Base-by-base conservation (phyloP, 1,140 invertebrate genomes). In the Hormaphis cornu region DNA sequence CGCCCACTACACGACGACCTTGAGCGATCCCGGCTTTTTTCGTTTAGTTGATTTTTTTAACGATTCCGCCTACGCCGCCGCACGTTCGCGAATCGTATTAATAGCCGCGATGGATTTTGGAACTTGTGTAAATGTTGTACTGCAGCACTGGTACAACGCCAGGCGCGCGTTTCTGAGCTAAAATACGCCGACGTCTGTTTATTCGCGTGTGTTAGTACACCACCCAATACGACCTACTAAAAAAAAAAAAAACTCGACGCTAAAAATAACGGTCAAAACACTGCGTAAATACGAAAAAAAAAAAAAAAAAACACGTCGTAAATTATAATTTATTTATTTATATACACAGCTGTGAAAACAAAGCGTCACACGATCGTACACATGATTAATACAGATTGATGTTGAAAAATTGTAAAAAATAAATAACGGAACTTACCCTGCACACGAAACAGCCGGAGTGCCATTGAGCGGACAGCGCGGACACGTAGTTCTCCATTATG, bases 371-470 rank as follows among this genome's bases (percentile, higher is more conserved):
- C n/a, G n/a, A n/a, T n/a, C n/a, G n/a, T n/a, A n/a, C n/a, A n/a
- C n/a, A n/a, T n/a, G n/a, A n/a, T n/a, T n/a, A n/a, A n/a, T n/a
- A n/a, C n/a, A n/a, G n/a, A n/a, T n/a, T n/a, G n/a, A n/a, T n/a
- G n/a, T n/a, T n/a, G n/a, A n/a, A n/a, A n/a, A n/a, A n/a, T n/a
- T 46, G 42, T 46, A 46, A 46, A 46, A n/a, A 12, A n/a, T 8
- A 6, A 46, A 46, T 6, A n/a, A 12, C 9, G 35, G 5, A 46
- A 85, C 90, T 85, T 86, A 98, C 96, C 89, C 94, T 89, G 85
- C 97, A 99, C 71, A 98, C 95, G 82, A 99, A 99, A 80, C 97
- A 99, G 77, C 97, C 92, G 12, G 95, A 93, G 83, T 99, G 97
- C 97, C 97, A 99, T 78, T 99, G 95, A 69, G 89, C 86, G 78